phyloP scores from a whole-genome alignment of 2,113 vertebrate species.

The Meles meles region DNA sequence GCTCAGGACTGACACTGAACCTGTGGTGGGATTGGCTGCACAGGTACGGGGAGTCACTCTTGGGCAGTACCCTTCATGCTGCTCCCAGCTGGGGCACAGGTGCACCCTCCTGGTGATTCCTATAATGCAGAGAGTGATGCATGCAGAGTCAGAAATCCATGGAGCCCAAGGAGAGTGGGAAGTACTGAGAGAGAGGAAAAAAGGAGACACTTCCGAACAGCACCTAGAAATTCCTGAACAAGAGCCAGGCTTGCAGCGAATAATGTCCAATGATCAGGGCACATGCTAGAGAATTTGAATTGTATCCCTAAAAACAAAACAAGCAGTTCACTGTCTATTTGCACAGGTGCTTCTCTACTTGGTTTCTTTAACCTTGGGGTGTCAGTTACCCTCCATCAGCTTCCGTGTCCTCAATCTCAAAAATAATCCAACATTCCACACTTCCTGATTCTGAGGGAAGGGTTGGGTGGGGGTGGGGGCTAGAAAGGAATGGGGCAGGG shows the following conservation, averaged over 20 bases:
- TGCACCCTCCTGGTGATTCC: too few relatives aligned
- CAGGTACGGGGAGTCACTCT: background rate
- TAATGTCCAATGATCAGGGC: accelerated
- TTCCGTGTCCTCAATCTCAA: background rate
- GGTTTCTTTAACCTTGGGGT: background rate
- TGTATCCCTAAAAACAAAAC: background rate
- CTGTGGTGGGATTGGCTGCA: accelerated
- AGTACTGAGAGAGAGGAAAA: background rate
- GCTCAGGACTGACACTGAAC: background rate
- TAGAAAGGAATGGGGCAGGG: accelerated
- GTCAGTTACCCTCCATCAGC: background rate
- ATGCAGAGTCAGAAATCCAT: accelerated
- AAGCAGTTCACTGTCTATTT: background rate
- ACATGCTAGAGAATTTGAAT: accelerated
- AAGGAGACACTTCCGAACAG: background rate
- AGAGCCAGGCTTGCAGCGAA: background rate
- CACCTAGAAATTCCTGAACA: background rate
- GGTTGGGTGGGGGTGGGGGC: accelerated
- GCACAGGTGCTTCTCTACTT: background rate
- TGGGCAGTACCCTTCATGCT: background rate
- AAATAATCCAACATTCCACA: background rate
- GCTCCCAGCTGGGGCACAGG: accelerated
- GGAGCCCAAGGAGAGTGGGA: background rate
- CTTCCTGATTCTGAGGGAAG: background rate
- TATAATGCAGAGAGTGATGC: background rate